Conservation (phyloP, 2,888 invertebrate genomes). For the Gastrophysa polygoni region DNA sequence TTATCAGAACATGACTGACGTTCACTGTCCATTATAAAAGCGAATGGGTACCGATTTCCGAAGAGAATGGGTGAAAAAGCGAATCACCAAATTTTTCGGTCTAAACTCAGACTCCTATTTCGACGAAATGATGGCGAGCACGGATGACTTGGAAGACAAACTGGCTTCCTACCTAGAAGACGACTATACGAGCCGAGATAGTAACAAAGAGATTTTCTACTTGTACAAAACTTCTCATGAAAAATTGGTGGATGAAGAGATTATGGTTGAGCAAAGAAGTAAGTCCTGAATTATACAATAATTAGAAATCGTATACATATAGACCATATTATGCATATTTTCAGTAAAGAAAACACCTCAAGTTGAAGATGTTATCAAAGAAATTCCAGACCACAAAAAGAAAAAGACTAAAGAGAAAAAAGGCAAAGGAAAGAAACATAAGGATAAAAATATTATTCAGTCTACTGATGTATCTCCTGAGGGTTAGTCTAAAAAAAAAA, state of each 20-base stretch:
- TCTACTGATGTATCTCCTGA: constrained; percentile 25
- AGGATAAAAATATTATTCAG: constrained; percentile 32
- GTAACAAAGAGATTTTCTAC: constrained; percentile 67
- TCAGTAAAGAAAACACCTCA: constrained; percentile 43
- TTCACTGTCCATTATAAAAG: not conserved
- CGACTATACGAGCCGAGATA: constrained; percentile 60
- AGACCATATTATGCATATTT: not conserved
- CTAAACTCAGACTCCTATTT: constrained; percentile 64
- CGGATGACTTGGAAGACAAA: constrained; percentile 62
- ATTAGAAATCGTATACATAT: not conserved
- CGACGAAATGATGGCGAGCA: constrained; percentile 63
- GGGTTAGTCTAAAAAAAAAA: constrained; percentile 15
- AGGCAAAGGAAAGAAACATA: constrained; percentile 32
- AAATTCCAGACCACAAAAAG: constrained; percentile 18
- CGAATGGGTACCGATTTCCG: constrained; percentile 61
- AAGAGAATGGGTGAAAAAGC: constrained; percentile 72
- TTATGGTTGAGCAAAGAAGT: constrained; percentile 76
- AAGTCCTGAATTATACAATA: constrained; percentile 58
- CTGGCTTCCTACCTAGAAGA: constrained; percentile 63
- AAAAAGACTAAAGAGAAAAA: constrained; percentile 39
- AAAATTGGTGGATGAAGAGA: constrained; percentile 76
- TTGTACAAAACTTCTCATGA: constrained; percentile 74
- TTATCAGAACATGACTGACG: not conserved
- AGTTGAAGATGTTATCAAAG: constrained; percentile 23
- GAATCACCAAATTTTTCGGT: constrained; percentile 65